Percentiles rank a stretch among this genome's conserved stretches.
These are phyloP conservation scores for Xestia c-nigrum DNA, from an alignment of 2,888 invertebrate genomes.

Conservation along the genomic window DNA sequence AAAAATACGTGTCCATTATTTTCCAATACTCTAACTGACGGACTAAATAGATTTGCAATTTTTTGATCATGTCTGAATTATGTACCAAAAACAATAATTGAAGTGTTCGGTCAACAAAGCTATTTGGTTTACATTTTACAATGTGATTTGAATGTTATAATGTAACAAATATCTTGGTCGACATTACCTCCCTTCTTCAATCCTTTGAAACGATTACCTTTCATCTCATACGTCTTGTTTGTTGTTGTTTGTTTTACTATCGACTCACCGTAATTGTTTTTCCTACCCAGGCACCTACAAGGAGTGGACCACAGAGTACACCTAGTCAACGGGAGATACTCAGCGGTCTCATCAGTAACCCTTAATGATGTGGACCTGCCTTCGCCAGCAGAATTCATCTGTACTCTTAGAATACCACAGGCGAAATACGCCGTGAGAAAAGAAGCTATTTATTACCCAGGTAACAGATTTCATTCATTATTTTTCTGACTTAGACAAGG, in stretches of 20 bases:
- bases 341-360: constrained; percentile 89
- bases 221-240: background rate
- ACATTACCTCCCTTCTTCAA: too few species aligned
- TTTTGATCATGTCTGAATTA: too few species aligned
- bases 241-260: too few species aligned
- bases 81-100: too few species aligned
- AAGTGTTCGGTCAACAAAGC: too few species aligned
- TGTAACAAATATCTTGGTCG: too few species aligned
- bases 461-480: constrained; percentile 74
- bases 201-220: background rate
- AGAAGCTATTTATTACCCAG: constrained; percentile 90
- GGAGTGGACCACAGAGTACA: constrained; percentile 82
- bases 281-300: constrained; percentile 80
- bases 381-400: constrained; percentile 90
- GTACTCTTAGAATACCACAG: constrained; percentile 91
- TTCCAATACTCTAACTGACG: too few species aligned
- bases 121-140: too few species aligned
- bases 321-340: constrained; percentile 87
- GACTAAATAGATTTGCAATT: too few species aligned
- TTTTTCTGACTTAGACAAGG: background rate
- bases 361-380: constrained; percentile 88
- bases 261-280: background rate
- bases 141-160: too few species aligned
- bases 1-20: too few species aligned
- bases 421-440: constrained; percentile 91